Evolutionary conservation across 2,113 vertebrate genomes (phyloP).

Genomic region (Anser brachyrhynchus): DNA sequence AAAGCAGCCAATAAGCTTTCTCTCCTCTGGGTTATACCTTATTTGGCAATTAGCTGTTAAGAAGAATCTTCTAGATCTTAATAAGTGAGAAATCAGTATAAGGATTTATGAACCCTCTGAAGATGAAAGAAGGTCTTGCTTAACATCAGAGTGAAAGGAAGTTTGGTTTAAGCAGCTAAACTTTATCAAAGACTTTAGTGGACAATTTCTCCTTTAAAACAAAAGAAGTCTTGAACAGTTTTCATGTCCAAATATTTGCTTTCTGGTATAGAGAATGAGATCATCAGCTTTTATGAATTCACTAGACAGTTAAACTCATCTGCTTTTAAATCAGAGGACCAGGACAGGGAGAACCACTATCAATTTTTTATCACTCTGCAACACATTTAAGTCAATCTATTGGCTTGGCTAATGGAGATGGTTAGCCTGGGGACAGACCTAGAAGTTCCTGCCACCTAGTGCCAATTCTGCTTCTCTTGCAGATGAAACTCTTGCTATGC

Average conservation of each 20-base stretch:
- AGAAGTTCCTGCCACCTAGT: slow-evolving; percentile 3
- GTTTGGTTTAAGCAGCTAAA: not conserved
- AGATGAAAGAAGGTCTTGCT: not conserved
- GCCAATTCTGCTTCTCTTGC: not conserved
- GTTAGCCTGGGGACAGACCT: rapidly evolving
- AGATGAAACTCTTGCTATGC: not conserved
- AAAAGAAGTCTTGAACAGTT: not conserved
- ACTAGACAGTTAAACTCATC: not conserved
- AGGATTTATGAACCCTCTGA: not conserved
- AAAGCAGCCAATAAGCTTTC: not conserved
- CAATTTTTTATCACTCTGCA: not conserved
- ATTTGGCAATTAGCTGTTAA: not conserved
- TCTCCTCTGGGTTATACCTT: not conserved
- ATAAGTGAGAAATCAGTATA: not conserved
- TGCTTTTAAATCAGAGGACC: not conserved
- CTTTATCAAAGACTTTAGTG: not conserved
- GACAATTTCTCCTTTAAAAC: not conserved
- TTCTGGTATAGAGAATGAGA: not conserved
- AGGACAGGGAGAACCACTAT: not conserved
- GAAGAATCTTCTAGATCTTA: not conserved
- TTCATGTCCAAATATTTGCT: not conserved
- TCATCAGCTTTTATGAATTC: not conserved
- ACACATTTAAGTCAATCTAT: not conserved
- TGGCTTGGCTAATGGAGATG: not conserved
- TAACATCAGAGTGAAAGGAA: not conserved